Base-by-base conservation (phyloP, 2,797 vertebrate species). In the Parauchenoglanis ngamensis region DNA sequence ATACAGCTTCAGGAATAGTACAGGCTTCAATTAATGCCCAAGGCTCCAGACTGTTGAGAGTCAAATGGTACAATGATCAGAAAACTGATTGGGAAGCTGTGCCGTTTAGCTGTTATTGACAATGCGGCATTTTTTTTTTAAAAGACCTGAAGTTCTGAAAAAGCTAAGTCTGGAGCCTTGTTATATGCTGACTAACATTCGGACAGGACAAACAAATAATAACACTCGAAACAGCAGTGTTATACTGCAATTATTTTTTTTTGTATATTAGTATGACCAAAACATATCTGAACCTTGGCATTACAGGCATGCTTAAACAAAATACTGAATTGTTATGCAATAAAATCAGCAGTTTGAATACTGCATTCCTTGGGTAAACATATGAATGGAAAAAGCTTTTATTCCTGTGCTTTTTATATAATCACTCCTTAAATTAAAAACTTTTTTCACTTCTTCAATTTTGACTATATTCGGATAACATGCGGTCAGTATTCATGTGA, bases 11-110 rank as follows among this genome's bases (percentile, higher is more conserved):
- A 86, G 8, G 17, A 86, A 65, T 23, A 75, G 49, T n/a, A 83
- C 65, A 31, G 59, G n/a, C 89, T 89, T 90, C 85, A 85, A 86
- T 78, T 54, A 56, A 56, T 15, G 61, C 7, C 4, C 57, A 76
- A 85, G 40, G 70, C 17, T 75, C 40, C 84, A 85, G 70, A 76
- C 15, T 7, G 13, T 35, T 68, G 67, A 31, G 67, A 31, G 17
- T 15, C 28, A 15, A 35, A 35, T 17, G 12, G 28, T 68, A 35
- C 67, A 67, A 67, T 67, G 13, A 68, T 35, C 31, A 68, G n/a
- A 68, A 68, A 68, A 35, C 65, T 67, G 28, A 67, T 67, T 13
- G 7, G n/a, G 31, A 67, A 31, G 13, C 65, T 15, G 65, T 15
- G 28, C 28, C 15, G 6, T 68, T 68, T 15, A 15, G 6, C 6